Evolutionary conservation across 2,113 vertebrate genomes (phyloP).

Genomic region (Columbina picui): DNA sequence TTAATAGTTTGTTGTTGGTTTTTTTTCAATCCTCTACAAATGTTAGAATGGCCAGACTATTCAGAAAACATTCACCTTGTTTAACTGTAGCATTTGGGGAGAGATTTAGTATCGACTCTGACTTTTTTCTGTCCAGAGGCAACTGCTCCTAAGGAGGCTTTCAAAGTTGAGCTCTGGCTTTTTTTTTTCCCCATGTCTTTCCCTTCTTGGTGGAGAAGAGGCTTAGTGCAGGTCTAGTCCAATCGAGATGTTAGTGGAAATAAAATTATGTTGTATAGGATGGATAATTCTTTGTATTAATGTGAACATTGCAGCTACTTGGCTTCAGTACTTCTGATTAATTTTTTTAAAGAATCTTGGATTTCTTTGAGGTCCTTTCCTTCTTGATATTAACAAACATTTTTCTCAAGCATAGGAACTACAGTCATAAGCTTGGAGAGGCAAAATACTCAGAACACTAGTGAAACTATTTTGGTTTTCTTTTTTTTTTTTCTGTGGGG

Average conservation of each 20-base stretch:
- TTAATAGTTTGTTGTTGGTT: not conserved
- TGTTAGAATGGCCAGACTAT: not conserved
- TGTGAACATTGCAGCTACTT: not conserved
- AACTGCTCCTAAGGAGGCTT: not conserved
- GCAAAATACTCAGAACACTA: not conserved
- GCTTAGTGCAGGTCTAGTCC: not conserved
- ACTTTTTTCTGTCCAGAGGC: not conserved
- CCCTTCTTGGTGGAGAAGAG: not conserved
- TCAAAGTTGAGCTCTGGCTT: not conserved
- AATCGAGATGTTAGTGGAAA: not conserved
- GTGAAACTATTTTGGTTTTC: not conserved
- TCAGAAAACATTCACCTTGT: not conserved
- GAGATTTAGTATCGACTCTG: not conserved
- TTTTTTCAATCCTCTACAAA: not conserved
- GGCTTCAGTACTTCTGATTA: not conserved
- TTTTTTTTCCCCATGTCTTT: not conserved
- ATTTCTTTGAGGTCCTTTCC: not conserved
- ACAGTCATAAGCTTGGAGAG: not conserved
- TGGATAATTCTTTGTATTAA: not conserved
- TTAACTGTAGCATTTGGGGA: not conserved
- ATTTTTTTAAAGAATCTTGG: not conserved
- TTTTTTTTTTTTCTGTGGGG: accelerated
- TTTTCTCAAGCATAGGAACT: not conserved
- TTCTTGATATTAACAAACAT: not conserved
- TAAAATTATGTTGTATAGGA: not conserved